Evolutionary conservation across 2,113 vertebrate genomes (phyloP).

Genomic region (Psilopsiagon aymara): DNA sequence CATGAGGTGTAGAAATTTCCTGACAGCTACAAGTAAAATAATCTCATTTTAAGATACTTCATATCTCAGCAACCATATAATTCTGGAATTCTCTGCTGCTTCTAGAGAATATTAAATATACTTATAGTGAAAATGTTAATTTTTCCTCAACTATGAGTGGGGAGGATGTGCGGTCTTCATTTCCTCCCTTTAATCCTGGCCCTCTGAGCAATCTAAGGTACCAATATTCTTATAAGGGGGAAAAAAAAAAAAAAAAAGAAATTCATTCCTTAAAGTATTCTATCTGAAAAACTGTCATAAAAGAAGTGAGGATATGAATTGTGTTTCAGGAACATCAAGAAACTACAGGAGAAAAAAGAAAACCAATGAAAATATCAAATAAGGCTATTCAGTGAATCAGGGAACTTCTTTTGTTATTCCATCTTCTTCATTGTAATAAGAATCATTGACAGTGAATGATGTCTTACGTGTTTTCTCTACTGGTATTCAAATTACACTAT

Average conservation of each 20-base stretch:
- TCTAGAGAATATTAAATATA: neutral
- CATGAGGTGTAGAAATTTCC: neutral
- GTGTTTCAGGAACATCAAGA: neutral
- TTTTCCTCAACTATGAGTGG: neutral
- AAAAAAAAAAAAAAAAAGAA: neutral
- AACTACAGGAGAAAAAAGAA: neutral
- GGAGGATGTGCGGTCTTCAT: neutral
- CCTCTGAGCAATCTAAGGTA: neutral
- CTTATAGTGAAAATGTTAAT: neutral
- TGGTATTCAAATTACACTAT: neutral
- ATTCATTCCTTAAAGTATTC: neutral
- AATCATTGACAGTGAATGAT: neutral
- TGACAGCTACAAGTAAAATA: neutral
- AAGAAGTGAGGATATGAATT: neutral
- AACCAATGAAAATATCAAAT: neutral
- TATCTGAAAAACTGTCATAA: neutral
- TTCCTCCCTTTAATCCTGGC: neutral
- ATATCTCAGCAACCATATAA: neutral
- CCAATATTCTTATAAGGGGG: neutral
- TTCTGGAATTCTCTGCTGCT: neutral
- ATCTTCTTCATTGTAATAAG: neutral
- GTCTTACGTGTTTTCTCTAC: neutral
- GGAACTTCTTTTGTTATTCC: neutral
- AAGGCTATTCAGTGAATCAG: neutral
- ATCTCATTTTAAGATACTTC: neutral